These are phyloP conservation scores for Pantherophis vulpinus DNA, from an alignment of 2,797 vertebrate genomes.

Conservation along the genomic window DNA sequence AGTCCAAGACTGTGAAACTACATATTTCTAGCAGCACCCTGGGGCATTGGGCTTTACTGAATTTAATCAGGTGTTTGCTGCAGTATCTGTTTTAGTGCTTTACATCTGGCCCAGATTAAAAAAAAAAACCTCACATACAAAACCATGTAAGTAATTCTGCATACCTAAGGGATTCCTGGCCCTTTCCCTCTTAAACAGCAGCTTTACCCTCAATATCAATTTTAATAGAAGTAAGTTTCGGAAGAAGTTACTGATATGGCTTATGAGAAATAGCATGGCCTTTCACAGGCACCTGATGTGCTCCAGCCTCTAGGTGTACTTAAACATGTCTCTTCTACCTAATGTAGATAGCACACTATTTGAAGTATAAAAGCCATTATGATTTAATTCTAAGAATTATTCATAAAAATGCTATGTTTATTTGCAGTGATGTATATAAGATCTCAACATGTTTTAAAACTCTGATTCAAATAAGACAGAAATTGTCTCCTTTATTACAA, in stretches of 20 bases:
- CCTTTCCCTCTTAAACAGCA: background rate
- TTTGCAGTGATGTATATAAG: background rate
- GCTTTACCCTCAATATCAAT: background rate
- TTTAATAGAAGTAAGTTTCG: background rate
- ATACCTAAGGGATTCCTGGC: background rate
- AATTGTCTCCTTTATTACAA: background rate
- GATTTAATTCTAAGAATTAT: constrained; percentile 2
- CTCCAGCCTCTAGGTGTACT: background rate
- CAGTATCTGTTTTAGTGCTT: background rate
- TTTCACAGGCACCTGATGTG: background rate
- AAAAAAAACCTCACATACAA: background rate
- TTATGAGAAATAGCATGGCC: background rate
- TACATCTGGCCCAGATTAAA: background rate
- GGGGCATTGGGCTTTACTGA: background rate
- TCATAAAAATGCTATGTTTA: background rate
- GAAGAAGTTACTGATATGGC: background rate
- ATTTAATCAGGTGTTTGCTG: background rate
- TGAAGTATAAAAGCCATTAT: background rate
- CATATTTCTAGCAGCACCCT: background rate
- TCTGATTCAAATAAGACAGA: background rate
- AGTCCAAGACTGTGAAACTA: background rate
- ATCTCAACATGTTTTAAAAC: background rate
- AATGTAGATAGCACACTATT: background rate
- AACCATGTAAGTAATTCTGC: background rate
- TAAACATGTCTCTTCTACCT: background rate